These are phyloP conservation scores for Acholoe squamosa DNA, from an alignment of 2,888 invertebrate genomes.

Conservation along the genomic window DNA sequence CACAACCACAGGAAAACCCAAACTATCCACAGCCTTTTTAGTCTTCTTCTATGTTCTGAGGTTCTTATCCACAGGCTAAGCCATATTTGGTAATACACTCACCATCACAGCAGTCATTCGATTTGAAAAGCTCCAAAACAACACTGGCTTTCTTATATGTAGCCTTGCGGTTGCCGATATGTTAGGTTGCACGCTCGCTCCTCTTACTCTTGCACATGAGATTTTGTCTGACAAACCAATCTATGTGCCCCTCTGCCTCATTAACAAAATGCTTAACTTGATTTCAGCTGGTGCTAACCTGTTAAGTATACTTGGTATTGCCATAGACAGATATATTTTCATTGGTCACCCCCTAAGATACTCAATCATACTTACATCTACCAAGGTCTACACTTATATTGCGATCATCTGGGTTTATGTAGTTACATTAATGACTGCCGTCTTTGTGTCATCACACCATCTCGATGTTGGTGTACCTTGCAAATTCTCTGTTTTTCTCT, in stretches of 20 bases:
- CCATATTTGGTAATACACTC: background rate
- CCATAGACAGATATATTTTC: background rate
- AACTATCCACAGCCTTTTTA: background rate
- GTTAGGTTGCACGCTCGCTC: background rate
- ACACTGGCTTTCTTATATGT: background rate
- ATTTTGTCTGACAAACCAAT: background rate
- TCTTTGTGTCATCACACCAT: background rate
- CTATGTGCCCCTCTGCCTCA: background rate
- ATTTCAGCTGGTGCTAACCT: background rate
- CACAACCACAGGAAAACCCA: too few species aligned
- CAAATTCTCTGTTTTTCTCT: background rate
- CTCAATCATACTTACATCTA: background rate
- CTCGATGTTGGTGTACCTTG: background rate
- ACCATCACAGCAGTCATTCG: background rate
- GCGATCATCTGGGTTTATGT: background rate
- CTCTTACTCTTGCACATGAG: background rate
- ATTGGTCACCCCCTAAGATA: background rate
- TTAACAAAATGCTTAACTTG: background rate
- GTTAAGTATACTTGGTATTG: background rate
- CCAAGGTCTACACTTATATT: background rate
- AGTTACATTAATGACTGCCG: background rate
- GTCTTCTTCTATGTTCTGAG: background rate
- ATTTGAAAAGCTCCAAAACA: background rate
- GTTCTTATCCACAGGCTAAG: background rate
- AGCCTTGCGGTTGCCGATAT: background rate